Conservation (phyloP, 1,140 invertebrate genomes). For the Zaprionus gabonicus region DNA sequence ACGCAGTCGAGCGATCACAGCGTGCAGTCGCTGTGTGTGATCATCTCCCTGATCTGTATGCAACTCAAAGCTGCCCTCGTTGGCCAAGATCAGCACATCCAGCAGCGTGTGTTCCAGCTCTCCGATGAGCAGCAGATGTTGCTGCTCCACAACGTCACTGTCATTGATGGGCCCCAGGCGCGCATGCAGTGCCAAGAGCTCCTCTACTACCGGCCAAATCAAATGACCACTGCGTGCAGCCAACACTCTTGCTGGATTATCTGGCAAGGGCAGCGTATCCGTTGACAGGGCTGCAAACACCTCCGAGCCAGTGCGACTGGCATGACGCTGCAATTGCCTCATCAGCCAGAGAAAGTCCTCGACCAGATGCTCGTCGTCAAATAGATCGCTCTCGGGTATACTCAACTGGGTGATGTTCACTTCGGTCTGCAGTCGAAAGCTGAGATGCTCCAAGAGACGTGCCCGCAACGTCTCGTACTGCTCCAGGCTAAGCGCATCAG, state of each 20-base stretch:
- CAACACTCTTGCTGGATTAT: conserved; percentile 64
- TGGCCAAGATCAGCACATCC: conserved; percentile 63
- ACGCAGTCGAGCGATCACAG: conserved; percentile 62
- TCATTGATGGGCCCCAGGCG: conserved; percentile 12
- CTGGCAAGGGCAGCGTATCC: conserved; percentile 54
- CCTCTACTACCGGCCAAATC: conserved; percentile 60
- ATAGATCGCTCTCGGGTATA: conserved; percentile 77
- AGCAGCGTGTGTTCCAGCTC: conserved; percentile 45
- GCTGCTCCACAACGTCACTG: conserved; percentile 6
- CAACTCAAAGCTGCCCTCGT: conserved; percentile 14
- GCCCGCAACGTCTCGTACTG: conserved; percentile 23
- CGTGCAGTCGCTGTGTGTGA: conserved; percentile 45
- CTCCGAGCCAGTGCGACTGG: conserved; percentile 12
- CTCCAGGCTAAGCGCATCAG: conserved; percentile 6
- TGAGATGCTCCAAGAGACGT: conserved; percentile 62
- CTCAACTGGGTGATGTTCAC: conserved; percentile 77
- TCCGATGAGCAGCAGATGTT: background rate
- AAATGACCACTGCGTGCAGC: conserved; percentile 67
- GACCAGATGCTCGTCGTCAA: conserved; percentile 70
- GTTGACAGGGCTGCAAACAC: conserved; percentile 24
- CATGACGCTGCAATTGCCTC: conserved; percentile 38
- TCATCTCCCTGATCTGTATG: conserved; percentile 5
- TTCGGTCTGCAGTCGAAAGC: conserved; percentile 61
- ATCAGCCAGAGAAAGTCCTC: conserved; percentile 67
- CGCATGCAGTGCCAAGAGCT: conserved; percentile 49